These are phyloP conservation scores for Archips xylosteana DNA, from an alignment of 2,888 invertebrate genomes.

Conservation along the genomic window DNA sequence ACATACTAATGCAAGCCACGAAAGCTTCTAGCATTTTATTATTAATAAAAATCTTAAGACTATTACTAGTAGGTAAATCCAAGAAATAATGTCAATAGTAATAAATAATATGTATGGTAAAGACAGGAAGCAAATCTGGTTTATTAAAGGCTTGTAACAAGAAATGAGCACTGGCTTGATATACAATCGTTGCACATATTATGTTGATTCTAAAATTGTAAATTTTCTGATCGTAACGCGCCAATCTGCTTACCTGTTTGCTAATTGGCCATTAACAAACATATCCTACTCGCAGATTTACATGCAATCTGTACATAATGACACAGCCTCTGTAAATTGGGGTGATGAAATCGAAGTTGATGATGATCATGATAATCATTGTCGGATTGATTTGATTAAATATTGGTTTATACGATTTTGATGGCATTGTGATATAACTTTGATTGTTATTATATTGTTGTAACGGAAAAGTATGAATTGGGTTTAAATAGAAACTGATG, in stretches of 20 bases:
- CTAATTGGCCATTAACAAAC: constrained; percentile 29
- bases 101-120: no score
- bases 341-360: constrained; percentile 24
- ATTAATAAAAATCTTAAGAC: no score
- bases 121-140: no score
- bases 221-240: constrained; percentile 3
- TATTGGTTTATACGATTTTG: not conserved
- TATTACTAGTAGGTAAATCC: no score
- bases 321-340: constrained; percentile 12
- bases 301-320: constrained; percentile 28
- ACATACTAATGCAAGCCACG: no score
- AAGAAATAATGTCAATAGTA: no score
- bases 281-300: constrained; percentile 4
- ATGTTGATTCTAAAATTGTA: not conserved
- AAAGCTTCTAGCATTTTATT: no score
- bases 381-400: not conserved
- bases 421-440: not conserved
- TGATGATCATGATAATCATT: constrained; percentile 14
- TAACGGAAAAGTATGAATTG: no score
- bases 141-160: no score
- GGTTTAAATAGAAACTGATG: no score
- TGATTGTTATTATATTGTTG: not conserved
- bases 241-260: constrained; percentile 14
- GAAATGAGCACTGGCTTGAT: no score
- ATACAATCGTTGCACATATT: not conserved